phyloP scores from a whole-genome alignment of 2,113 vertebrate genomes.

The Rhombomys opimus region DNA sequence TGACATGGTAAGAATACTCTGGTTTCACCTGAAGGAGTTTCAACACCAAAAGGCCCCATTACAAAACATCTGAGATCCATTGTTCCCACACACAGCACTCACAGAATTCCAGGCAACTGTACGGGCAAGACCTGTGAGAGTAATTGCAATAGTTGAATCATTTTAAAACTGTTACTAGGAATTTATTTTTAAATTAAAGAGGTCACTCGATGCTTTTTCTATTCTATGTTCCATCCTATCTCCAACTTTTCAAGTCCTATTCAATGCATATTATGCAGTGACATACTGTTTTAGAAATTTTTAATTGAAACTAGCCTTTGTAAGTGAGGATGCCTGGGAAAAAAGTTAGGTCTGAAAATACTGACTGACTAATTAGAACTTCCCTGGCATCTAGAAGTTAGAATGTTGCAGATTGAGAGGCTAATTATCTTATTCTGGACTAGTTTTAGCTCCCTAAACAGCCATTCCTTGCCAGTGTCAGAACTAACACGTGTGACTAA shows the following conservation, averaged over 20 bases:
- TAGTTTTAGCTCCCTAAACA: no score
- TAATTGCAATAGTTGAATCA: not conserved
- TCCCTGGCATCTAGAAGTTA: not conserved
- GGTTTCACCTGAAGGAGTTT: not conserved
- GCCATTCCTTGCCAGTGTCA: not conserved
- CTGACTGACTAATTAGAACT: no score
- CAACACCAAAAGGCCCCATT: not conserved
- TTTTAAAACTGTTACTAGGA: not conserved
- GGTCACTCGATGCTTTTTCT: not conserved
- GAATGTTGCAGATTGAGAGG: not conserved
- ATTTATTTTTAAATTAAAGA: slow-evolving; percentile 30
- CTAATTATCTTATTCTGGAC: not conserved
- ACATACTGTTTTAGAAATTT: not conserved
- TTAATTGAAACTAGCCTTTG: not conserved
- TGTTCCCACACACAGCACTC: not conserved
- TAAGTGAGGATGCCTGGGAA: not conserved
- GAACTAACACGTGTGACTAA: not conserved
- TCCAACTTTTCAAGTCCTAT: not conserved
- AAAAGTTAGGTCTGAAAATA: not conserved
- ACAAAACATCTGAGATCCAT: not conserved
- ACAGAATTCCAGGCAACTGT: not conserved
- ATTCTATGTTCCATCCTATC: not conserved
- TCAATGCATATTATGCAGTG: no score
- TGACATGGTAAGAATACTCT: not conserved
- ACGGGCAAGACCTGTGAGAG: not conserved